Percentiles rank a stretch among this genome's conserved stretches.
Evolutionary conservation across 30 jellyfish, hydroid and myxozoan species (phyloP).

Genomic region (Aurelia sp.): DNA sequence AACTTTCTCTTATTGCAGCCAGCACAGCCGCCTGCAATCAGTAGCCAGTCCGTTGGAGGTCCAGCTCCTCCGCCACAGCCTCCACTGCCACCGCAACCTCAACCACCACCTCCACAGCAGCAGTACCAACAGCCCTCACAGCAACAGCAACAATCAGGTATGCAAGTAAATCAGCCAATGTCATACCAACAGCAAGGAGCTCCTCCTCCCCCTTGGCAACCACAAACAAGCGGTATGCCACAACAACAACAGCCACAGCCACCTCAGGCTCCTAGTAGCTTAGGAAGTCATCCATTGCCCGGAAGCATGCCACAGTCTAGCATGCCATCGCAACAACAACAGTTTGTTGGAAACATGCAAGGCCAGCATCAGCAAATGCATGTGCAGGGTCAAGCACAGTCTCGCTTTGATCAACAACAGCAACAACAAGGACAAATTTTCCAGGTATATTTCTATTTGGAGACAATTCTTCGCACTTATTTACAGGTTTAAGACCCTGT

Average conservation of each 20-base stretch:
- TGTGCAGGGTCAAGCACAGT: constrained; percentile 2
- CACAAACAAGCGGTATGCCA: neutral
- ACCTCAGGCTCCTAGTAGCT: too few species aligned
- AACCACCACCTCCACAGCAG: constrained; percentile 32
- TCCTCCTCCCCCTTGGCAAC: constrained; percentile 12
- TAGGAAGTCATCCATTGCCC: neutral
- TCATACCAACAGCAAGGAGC: constrained; percentile 13
- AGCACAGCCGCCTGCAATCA: neutral
- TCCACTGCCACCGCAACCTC: constrained; percentile 18
- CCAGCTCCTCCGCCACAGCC: constrained; percentile 18
- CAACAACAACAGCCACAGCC: neutral
- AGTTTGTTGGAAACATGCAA: neutral
- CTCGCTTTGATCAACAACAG: neutral
- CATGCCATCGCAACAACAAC: constrained; percentile 18
- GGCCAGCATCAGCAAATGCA: constrained; percentile 12
- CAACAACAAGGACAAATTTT: constrained; percentile 10
- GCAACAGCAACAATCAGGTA: constrained; percentile 8
- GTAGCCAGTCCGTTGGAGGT: neutral
- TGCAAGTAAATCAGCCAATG: neutral
- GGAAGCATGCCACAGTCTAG: constrained; percentile 19
- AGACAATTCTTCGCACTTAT: too few species aligned
- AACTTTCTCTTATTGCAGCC: neutral
- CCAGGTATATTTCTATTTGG: too few species aligned
- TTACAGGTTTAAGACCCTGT: too few species aligned
- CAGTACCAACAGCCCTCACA: constrained; percentile 19